Conservation (phyloP, 1,140 invertebrate genomes). For the Asobara japonica region DNA sequence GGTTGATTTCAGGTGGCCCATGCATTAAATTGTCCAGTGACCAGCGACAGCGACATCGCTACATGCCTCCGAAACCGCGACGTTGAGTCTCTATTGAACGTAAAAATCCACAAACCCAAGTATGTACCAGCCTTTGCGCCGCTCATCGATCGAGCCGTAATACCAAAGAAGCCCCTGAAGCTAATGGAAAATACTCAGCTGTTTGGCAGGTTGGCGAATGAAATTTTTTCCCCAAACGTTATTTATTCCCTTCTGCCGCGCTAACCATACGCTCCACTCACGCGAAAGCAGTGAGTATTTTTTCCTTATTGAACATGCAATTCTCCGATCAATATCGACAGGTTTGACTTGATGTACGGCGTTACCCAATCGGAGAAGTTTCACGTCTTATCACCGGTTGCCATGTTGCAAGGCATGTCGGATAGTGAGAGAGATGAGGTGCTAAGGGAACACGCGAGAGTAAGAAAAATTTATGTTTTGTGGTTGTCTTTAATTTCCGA, state of each 20-base stretch:
- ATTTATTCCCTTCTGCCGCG: background rate
- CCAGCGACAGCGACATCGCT: conserved; percentile 67
- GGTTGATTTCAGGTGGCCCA: conserved; percentile 72
- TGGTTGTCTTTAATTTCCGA: too few relatives aligned
- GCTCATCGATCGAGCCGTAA: conserved; percentile 83
- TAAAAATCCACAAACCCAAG: conserved; percentile 60
- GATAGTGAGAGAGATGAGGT: conserved; percentile 82
- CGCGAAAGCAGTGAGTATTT: background rate
- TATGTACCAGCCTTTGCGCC: conserved; percentile 72
- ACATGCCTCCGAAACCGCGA: conserved; percentile 72
- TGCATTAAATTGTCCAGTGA: conserved; percentile 79
- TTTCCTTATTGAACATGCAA: conserved; percentile 14
- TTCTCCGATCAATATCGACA: conserved; percentile 51
- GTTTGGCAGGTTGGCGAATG: conserved; percentile 72
- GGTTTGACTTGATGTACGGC: conserved; percentile 89
- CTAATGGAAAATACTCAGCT: conserved; percentile 80
- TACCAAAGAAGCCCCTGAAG: conserved; percentile 79
- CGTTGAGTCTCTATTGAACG: conserved; percentile 52
- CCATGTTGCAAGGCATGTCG: conserved; percentile 81
- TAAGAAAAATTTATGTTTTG: too few relatives aligned
- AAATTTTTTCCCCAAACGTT: conserved; percentile 15
- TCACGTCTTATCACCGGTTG: conserved; percentile 80
- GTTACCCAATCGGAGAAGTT: conserved; percentile 89
- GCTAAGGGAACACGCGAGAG: conserved; percentile 78
- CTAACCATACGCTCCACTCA: background rate